Conservation (phyloP, 2,888 invertebrate species). For the Electrophaes corylata region DNA sequence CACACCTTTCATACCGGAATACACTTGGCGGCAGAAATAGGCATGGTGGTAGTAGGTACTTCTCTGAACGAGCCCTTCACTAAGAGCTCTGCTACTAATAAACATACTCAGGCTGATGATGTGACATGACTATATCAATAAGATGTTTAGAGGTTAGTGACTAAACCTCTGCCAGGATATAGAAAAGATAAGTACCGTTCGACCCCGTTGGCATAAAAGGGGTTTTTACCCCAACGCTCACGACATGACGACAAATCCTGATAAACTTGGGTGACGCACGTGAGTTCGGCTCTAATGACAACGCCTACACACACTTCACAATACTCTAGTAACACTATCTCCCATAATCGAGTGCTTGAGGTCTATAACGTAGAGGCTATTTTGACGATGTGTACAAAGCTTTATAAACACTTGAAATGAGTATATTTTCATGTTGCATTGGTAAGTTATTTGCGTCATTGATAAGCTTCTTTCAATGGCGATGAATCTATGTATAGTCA, state of each 20-base stretch:
- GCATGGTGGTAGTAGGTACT: too few species aligned
- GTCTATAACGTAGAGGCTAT: constrained; percentile 35
- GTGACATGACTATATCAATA: too few species aligned
- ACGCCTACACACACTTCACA: constrained; percentile 65
- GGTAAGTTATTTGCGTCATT: constrained; percentile 37
- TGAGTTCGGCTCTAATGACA: constrained; percentile 48
- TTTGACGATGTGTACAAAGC: constrained; percentile 31
- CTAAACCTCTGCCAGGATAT: not conserved
- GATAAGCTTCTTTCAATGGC: constrained; percentile 18
- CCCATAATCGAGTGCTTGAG: constrained; percentile 53
- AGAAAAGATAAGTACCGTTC: not conserved
- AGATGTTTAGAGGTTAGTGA: not conserved
- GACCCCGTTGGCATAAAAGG: too few species aligned
- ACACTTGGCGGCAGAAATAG: too few species aligned
- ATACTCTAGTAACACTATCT: constrained; percentile 48
- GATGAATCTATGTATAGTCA: not conserved
- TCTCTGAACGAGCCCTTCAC: too few species aligned
- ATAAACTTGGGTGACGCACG: constrained; percentile 75
- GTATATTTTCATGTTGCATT: constrained; percentile 31
- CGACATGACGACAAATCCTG: constrained; percentile 63
- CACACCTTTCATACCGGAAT: too few species aligned
- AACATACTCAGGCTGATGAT: too few species aligned
- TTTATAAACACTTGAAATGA: constrained; percentile 33
- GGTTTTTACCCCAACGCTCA: not conserved
- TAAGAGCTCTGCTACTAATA: too few species aligned